Evolutionary conservation across 2,113 vertebrate species (phyloP).

Genomic region (Macroglossus sobrinus): DNA sequence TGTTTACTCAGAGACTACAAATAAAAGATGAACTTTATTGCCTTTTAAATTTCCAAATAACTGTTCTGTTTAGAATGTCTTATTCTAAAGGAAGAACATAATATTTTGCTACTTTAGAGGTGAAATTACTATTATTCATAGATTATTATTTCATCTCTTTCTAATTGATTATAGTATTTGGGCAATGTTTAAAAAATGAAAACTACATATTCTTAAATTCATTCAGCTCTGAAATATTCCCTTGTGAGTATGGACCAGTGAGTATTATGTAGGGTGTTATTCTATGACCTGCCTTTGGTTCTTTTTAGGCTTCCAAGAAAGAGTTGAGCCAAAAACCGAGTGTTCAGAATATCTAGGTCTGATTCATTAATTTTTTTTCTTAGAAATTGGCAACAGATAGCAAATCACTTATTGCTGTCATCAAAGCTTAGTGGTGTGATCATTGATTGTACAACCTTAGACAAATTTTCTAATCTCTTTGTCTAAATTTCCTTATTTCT

Average conservation of each 20-base stretch:
- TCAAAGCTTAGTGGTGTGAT: background rate
- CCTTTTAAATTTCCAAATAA: constrained; percentile 51
- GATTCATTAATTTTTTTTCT: background rate
- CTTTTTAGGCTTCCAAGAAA: background rate
- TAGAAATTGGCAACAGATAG: background rate
- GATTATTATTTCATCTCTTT: constrained; percentile 34
- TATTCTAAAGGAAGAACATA: background rate
- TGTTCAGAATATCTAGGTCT: background rate
- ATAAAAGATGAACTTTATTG: constrained; percentile 53
- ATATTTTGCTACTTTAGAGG: background rate
- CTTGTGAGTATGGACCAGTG: background rate
- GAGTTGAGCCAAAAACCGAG: background rate
- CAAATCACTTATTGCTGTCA: background rate
- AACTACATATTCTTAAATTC: constrained; percentile 25
- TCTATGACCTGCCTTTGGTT: background rate
- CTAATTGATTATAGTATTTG: background rate
- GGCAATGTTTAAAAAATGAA: background rate
- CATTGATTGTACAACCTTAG: background rate
- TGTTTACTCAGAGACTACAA: constrained; percentile 58
- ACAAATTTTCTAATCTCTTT: background rate
- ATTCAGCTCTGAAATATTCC: background rate
- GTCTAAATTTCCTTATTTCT: background rate
- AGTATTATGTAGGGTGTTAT: background rate
- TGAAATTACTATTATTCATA: background rate
- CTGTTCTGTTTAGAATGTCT: constrained; percentile 38